Evolutionary conservation across 2,113 vertebrate genomes (phyloP), one percentile per base, ranked within the genome.

Genomic region (Centropristis striata): DNA sequence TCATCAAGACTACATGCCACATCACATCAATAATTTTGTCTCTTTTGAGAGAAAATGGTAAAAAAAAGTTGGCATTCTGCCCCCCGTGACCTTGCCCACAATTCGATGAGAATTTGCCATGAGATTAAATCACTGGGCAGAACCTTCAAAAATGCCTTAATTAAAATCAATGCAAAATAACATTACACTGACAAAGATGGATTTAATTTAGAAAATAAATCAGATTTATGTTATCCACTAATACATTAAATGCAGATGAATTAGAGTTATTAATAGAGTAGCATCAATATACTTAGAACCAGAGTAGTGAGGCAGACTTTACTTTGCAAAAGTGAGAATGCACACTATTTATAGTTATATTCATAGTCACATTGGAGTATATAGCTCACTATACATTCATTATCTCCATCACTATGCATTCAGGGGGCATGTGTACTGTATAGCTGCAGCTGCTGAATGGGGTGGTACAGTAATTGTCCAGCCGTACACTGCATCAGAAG

Each of bases 371-470:
- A 53, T 23, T 14, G 5, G 14, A 32, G 25, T 58, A 55, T 36
- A 70, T 41, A 37, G 42, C 55, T 71, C 18, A 50, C 47, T 58
- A 41, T 81, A 64, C 32, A 60, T 46, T 42, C 15, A 41, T 49
- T 50, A 46, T 63, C 63, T 44, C 42, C 21, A 49, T 80, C 41
- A 58, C n/a, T 84, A 75, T 81, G 72, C 71, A 89, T 89, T 83
- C 75, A 69, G 37, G 44, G 23, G 53, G 44, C 32, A 28, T 51
- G 39, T 32, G 41, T 13, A 65, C 14, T 71, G 42, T 58, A 59
- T 49, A 58, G 77, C 80, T 89, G 88, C 81, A 88, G 89, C 84
- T 86, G 87, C 44, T 79, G 57, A 59, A 73, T 44, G 47, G 49
- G 46, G 65, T 23, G 67, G 25, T 50, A 75, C 41, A 71, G 57